Conservation (phyloP, 2,797 vertebrate species). For the Anniella stebbinsi region DNA sequence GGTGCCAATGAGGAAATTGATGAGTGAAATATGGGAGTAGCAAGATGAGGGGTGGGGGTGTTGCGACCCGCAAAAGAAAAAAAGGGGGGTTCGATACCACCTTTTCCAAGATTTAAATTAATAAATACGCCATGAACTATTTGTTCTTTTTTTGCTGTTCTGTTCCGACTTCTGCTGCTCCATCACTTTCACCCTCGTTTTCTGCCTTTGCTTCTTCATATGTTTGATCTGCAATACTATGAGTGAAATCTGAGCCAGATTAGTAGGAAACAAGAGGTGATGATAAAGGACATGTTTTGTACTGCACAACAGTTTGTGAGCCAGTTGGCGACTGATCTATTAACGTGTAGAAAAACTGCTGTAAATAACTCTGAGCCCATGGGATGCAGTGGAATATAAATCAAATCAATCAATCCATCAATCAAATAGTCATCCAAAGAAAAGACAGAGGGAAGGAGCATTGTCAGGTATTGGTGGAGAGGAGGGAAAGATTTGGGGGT, state of each 20-base stretch:
- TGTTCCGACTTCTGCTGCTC: background rate
- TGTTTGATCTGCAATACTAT: conserved; percentile 26
- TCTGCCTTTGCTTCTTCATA: conserved; percentile 36
- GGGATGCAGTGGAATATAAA: background rate
- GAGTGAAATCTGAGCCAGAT: conserved; percentile 49
- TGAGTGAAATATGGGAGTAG: conserved; percentile 38
- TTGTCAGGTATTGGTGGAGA: no score
- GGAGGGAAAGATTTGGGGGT: background rate
- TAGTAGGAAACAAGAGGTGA: conserved; percentile 9
- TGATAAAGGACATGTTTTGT: conserved; percentile 19
- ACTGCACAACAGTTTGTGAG: conserved; percentile 19
- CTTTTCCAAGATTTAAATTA: conserved; percentile 62
- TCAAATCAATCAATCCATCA: background rate
- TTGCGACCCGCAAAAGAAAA: conserved; percentile 47
- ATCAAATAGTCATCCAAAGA: conserved; percentile 24
- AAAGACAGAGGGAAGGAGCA: background rate
- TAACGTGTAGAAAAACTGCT: background rate
- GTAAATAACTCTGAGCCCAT: background rate
- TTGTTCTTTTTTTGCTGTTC: conserved; percentile 34
- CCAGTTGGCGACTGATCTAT: background rate
- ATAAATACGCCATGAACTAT: conserved; percentile 60
- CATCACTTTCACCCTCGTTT: background rate
- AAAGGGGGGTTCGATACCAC: conserved; percentile 55
- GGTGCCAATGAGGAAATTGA: conserved; percentile 55
- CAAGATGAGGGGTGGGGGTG: background rate